Base-by-base conservation (phyloP, 2,888 invertebrate species). In the Microctonus brassicae region DNA sequence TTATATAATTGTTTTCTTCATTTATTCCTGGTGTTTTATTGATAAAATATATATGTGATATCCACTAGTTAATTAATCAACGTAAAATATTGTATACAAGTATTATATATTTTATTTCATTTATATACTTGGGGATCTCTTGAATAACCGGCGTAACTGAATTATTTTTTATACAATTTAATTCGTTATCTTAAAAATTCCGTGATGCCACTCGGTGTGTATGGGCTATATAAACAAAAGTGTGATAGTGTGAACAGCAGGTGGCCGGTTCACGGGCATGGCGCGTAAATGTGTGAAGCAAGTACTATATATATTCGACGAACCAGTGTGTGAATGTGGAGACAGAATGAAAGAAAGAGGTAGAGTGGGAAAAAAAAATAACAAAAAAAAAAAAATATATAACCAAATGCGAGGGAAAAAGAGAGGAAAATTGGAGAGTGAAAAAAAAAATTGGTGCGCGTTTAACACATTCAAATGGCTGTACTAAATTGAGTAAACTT, bases 201-300 rank as follows among this genome's bases (percentile, higher is more conserved):
- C 55, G 60, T 52, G 68, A 33, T 47, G 62, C 70, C 64, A 24
- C 63, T 69, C 63, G 67, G 42, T 69, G 76, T 76, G 80, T 79
- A 79, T 78, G 79, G 77, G 77, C 77, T 78, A 77, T 77, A 80
- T 82, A 83, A 82, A 81, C 81, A 81, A 81, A 83, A 81, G 80
- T 80, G 77, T 78, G 75, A 75, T 72, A 76, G 79, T 76, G 78
- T 77, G 76, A 78, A 76, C 78, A 81, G 82, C 83, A 84, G 82
- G 83, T 83, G 83, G 82, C 76, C 78, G 80, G 78, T 80, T 80
- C 79, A 77, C 75, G 81, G 73, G 73, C 62, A 76, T 73, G 76
- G 72, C 76, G 76, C 77, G 79, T 76, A 78, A 75, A 62, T 66
- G 60, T 64, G 57, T 62, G 26, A 55, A 55, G 82, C 82, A 82